Evolutionary conservation across 2,888 invertebrate species (phyloP).

Genomic region (Eurois occulta): DNA sequence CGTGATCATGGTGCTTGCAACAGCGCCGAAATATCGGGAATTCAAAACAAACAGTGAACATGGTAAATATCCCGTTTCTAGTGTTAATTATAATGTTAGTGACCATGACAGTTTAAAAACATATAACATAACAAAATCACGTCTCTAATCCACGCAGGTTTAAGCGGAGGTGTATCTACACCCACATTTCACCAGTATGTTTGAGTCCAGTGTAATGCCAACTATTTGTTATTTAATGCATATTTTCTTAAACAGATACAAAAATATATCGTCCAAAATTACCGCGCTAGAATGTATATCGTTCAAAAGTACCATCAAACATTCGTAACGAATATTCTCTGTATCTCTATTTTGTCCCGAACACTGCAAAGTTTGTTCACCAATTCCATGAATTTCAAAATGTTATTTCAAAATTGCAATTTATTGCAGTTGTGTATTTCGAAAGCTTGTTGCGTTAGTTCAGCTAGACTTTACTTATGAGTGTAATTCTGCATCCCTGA

Average conservation of each 20-base stretch:
- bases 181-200: too few species aligned
- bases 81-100: too few species aligned
- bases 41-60: too few species aligned
- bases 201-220: neutral
- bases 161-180: too few species aligned
- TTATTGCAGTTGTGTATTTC: slow-evolving; percentile 40
- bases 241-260: neutral
- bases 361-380: slow-evolving; percentile 1
- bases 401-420: slow-evolving; percentile 52
- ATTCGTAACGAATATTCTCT: slow-evolving; percentile 1
- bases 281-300: neutral
- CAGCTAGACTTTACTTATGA: slow-evolving; percentile 24
- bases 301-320: too few species aligned
- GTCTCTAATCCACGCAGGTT: too few species aligned
- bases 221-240: neutral
- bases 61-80: too few species aligned
- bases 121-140: too few species aligned
- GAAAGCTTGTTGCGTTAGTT: slow-evolving; percentile 17
- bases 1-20: too few species aligned
- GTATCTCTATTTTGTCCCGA: neutral
- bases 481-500: slow-evolving; percentile 35
- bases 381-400: slow-evolving; percentile 43
- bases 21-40: too few species aligned
- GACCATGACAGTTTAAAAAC: too few species aligned
- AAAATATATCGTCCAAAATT: neutral